phyloP scores from a whole-genome alignment of 2,888 invertebrate species.

The Stenurella melanura region DNA sequence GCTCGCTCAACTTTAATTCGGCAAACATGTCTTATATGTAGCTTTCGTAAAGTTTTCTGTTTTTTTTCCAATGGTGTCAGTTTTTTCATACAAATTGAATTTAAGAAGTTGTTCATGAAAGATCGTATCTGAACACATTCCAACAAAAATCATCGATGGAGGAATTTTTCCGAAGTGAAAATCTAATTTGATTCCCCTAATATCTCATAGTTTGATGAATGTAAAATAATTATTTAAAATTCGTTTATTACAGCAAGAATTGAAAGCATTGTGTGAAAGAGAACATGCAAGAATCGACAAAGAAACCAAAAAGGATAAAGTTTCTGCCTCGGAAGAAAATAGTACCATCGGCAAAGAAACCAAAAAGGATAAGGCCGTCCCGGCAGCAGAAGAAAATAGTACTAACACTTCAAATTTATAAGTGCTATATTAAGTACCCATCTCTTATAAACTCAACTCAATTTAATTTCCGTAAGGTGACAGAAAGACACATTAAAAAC shows the following conservation, averaged over 20 bases:
- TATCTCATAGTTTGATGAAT: too few species aligned
- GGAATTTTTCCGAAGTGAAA: too few species aligned
- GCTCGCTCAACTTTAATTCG: too few species aligned
- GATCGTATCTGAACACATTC: too few species aligned
- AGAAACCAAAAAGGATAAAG: conserved; percentile 25
- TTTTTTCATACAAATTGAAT: too few species aligned
- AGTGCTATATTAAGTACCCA: neutral
- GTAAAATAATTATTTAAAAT: neutral
- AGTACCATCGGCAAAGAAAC: conserved; percentile 43
- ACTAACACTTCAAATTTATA: conserved; percentile 27
- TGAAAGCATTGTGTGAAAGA: conserved; percentile 53
- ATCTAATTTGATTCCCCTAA: too few species aligned
- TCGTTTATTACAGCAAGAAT: conserved; percentile 56
- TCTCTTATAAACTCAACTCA: neutral
- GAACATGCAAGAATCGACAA: conserved; percentile 59
- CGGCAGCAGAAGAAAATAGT: conserved; percentile 13
- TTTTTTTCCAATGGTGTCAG: too few species aligned
- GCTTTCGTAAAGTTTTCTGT: too few species aligned
- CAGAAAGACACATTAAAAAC: neutral
- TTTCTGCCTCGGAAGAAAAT: conserved; percentile 10
- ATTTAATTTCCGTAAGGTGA: neutral
- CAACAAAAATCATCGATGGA: too few species aligned
- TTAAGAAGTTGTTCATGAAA: too few species aligned
- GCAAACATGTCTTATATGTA: too few species aligned
- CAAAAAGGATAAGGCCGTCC: conserved; percentile 15